phyloP scores from a whole-genome alignment of 2,113 vertebrate species.

The Coturnix japonica region DNA sequence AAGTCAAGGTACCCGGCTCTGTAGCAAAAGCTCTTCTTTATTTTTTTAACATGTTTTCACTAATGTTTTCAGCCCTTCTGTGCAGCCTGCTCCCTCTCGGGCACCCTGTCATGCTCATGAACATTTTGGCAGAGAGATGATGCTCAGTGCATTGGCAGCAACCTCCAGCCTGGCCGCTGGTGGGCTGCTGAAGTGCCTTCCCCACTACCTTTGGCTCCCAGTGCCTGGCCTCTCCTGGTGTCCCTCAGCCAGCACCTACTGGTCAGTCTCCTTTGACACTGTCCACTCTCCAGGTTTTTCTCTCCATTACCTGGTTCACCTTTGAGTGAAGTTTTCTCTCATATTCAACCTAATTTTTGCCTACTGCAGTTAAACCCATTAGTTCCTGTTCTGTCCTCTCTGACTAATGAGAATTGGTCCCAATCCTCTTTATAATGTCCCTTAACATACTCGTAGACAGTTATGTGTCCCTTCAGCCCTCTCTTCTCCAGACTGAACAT shows the following conservation, averaged over 20 bases:
- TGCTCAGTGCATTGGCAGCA: neutral
- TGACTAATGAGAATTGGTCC: conserved; percentile 51
- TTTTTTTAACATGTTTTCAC: neutral
- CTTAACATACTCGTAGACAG: neutral
- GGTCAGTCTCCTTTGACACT: neutral
- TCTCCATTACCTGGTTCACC: neutral
- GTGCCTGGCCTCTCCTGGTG: neutral
- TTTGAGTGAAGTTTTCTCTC: conserved; percentile 14
- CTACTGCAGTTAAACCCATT: conserved; percentile 25
- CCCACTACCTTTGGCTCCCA: neutral
- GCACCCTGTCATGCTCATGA: neutral
- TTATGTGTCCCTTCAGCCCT: neutral
- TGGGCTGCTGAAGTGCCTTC: conserved; percentile 28
- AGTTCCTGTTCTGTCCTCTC: conserved; percentile 45
- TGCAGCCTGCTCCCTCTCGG: neutral
- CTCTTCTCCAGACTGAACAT: neutral
- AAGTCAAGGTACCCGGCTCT: neutral
- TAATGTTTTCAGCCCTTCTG: neutral
- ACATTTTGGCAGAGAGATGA: conserved; percentile 13
- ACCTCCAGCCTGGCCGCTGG: neutral
- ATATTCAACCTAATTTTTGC: conserved; percentile 43
- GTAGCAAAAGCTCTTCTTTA: neutral
- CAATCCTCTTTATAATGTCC: neutral
- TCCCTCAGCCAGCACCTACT: neutral
- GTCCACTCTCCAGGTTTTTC: neutral